A percentile compares a stretch with the other conserved stretches of the same genome.
Evolutionary conservation across 1,140 invertebrate genomes (phyloP).

Genomic region (Batillaria attramentaria): DNA sequence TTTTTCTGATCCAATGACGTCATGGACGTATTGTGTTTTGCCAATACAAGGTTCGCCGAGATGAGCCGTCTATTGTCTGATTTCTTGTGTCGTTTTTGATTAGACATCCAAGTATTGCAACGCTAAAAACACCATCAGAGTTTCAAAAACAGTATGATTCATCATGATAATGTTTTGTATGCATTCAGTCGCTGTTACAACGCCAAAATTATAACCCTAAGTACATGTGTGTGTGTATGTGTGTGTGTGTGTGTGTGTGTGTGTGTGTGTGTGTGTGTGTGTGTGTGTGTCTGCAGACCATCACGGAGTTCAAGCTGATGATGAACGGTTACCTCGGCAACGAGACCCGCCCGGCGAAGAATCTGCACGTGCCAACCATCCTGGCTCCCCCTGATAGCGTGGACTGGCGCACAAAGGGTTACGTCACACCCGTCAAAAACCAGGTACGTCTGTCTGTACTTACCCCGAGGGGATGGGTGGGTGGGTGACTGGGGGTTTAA

Average conservation of each 20-base stretch:
- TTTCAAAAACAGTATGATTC: no score
- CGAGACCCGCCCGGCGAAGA: background rate
- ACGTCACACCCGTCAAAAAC: slow-evolving; percentile 62
- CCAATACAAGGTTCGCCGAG: no score
- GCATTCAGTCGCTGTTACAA: no score
- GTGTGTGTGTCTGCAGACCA: slow-evolving; percentile 43
- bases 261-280: slow-evolving; percentile 15
- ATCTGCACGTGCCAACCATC: slow-evolving; percentile 10
- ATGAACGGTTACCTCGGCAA: slow-evolving; percentile 58
- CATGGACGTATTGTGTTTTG: no score
- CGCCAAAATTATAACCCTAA: background rate
- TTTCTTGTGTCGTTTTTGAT: no score
- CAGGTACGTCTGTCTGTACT: slow-evolving; percentile 56
- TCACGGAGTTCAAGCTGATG: slow-evolving; percentile 53
- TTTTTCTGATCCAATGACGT: no score
- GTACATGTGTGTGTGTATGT: slow-evolving; percentile 17
- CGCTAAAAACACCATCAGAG: no score
- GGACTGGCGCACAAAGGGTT: slow-evolving; percentile 64
- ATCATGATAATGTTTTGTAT: no score
- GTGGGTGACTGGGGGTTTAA: no score
- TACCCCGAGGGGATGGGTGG: no score
- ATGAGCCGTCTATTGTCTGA: no score
- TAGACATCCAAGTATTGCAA: no score
- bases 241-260: slow-evolving; percentile 24
- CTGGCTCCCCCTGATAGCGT: slow-evolving; percentile 47